Evolutionary conservation across 2,797 vertebrate genomes (phyloP), one percentile per base, ranked within the genome.

Genomic region (Steatocranus sp.): DNA sequence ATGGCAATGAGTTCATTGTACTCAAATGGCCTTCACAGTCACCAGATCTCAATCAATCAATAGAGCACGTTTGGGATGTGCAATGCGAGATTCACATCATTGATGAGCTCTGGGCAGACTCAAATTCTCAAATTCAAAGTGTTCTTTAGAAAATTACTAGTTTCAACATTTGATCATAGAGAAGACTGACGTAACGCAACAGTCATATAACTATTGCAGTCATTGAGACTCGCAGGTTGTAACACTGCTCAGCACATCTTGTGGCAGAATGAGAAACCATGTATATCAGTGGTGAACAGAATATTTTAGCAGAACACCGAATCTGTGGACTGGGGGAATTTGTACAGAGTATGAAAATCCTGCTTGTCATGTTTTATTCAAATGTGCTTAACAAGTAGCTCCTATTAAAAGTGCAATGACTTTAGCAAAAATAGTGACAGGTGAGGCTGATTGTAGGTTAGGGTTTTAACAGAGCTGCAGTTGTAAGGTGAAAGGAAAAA

Each of bases 291-390:
- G 17, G 63, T 75, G 89, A 80, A 91, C 80, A 74, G 80, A 90
- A 88, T 25, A 75, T 80, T 79, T 83, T 66, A 75, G 41, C 73
- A 75, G 27, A 82, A 81, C 51, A 25, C 66, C 43, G 15, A 77
- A 83, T 63, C 51, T 50, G 27, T 75, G 63, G 58, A 82, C 91
- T 79, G 61, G 73, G 83, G 82, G 82, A 56, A 74, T 89, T 91
- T 91, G 82, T 76, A 61, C 74, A 76, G 50, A 14, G 41, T 49
- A 54, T 78, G 73, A 75, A 23, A 88, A 86, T 80, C 76, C 78
- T 80, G 75, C 75, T 77, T 2, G 30, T 87, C 86, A 88, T 88
- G 83, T 88, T 90, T 92, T 84, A 88, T 93, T 93, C 68, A 91
- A 36, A 89, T 34, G 46, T 46, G 27, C 61, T 89, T 86, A 80